These are phyloP conservation scores for Sardinella longiceps DNA, from an alignment of 2,797 vertebrate species.

Conservation along the genomic window DNA sequence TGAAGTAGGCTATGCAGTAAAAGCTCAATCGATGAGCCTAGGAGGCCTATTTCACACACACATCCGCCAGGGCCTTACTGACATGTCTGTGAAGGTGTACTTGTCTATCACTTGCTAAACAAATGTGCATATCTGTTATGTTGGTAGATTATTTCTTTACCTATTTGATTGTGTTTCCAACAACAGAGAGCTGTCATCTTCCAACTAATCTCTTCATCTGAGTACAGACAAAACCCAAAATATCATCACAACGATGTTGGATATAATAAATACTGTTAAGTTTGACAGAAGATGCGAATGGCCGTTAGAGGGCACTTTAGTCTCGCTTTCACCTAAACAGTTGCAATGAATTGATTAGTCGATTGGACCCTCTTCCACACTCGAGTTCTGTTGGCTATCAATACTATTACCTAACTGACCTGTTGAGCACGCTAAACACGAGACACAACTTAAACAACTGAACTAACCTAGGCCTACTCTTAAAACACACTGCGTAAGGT, in stretches of 20 bases:
- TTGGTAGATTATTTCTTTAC: not conserved
- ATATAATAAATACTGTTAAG: not conserved
- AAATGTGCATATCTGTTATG: not conserved
- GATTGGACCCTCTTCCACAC: slow-evolving; percentile 74
- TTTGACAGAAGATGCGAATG: slow-evolving; percentile 29
- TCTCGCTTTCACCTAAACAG: slow-evolving; percentile 61
- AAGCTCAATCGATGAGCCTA: not conserved
- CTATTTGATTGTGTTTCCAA: not conserved
- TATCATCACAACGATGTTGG: slow-evolving; percentile 7
- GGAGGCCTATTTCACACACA: not conserved
- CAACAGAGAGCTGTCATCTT: not conserved
- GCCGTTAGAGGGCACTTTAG: slow-evolving; percentile 83
- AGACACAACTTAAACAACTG: not conserved
- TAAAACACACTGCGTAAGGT: not conserved
- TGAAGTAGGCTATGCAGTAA: not conserved
- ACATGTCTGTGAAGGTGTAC: not conserved
- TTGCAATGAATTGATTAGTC: slow-evolving; percentile 71
- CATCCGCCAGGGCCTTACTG: not conserved
- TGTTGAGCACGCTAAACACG: slow-evolving; percentile 58
- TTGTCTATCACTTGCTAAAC: not conserved
- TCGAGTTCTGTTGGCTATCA: slow-evolving; percentile 79
- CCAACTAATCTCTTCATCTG: not conserved
- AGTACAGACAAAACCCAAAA: not conserved
- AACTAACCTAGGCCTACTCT: not conserved
- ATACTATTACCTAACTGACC: slow-evolving; percentile 79